Evolutionary conservation across 2,888 invertebrate genomes (phyloP).

Genomic region (Drosophila prostipennis): DNA sequence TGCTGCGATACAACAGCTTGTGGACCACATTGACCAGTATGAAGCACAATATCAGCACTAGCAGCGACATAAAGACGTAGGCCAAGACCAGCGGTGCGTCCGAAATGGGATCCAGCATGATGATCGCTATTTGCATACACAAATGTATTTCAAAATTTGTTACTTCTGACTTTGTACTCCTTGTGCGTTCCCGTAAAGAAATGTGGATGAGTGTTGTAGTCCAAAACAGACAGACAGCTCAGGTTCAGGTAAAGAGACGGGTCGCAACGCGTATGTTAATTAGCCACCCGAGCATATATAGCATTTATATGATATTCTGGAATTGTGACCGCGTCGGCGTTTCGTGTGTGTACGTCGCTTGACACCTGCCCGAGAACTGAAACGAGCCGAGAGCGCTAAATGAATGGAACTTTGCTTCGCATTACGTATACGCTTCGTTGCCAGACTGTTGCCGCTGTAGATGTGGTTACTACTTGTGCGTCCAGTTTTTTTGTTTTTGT

Average conservation of each 20-base stretch:
- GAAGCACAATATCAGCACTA: slow-evolving; percentile 81
- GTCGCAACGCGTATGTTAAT: slow-evolving; percentile 63
- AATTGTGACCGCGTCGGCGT: slow-evolving; percentile 32
- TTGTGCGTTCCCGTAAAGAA: slow-evolving; percentile 7
- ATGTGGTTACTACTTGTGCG: slow-evolving; percentile 13
- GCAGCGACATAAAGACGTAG: slow-evolving; percentile 81
- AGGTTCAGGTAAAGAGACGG: slow-evolving; percentile 20
- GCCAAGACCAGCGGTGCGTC: slow-evolving; percentile 82
- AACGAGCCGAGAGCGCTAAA: slow-evolving; percentile 46
- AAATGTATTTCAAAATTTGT: slow-evolving; percentile 11
- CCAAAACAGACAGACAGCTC: slow-evolving; percentile 16
- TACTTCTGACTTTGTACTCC: slow-evolving; percentile 11
- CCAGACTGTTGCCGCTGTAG: slow-evolving; percentile 20
- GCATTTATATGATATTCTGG: slow-evolving; percentile 41
- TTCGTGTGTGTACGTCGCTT: slow-evolving; percentile 60
- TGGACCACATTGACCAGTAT: slow-evolving; percentile 83
- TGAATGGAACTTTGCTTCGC: slow-evolving; percentile 48
- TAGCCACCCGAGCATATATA: slow-evolving; percentile 49
- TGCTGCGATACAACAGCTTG: slow-evolving; percentile 78
- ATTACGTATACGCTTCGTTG: slow-evolving; percentile 51
- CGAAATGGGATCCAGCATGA: slow-evolving; percentile 80
- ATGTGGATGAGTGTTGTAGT: slow-evolving; percentile 12
- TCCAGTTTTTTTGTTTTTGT: not conserved
- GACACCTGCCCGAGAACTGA: slow-evolving; percentile 73
- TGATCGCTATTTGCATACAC: slow-evolving; percentile 2